Evolutionary conservation across 2,888 invertebrate genomes (phyloP), one percentile per base, ranked within the genome.

Genomic region (Oeneis ivallda): DNA sequence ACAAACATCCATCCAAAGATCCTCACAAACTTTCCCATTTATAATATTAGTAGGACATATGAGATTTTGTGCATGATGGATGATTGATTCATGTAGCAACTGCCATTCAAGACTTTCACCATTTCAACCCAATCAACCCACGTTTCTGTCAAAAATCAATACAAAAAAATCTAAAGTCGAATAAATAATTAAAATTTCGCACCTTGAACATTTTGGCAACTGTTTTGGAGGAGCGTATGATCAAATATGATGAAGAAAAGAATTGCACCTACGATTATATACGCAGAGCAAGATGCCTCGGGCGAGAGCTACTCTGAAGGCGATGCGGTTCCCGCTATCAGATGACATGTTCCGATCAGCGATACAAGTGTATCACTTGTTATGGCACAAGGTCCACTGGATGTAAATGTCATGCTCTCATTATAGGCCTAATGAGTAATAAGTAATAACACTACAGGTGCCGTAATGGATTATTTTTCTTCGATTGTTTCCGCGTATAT

Each of bases 321-420:
- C 32, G 43, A 43, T 49, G 49, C 59, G 9, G 34, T 49, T 49
- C 45, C 47, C 43, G 34, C 58, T 19, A 34, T 54, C 60, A 71
- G 76, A 77, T 77, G 76, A 77, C 74, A 74, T 66, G 73, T 65
- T 65, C 62, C 72, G 70, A 78, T 76, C 74, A 76, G 74, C 75
- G 70, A 68, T 71, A 70, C 75, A 74, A 74, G 72, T 76, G 74
- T 72, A 75, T 75, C 70, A 69, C 71, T 76, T 74, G 71, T 76
- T 76, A 72, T 77, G 67, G 73, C 63, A 76, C 80, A 79, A 81
- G 80, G 79, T 75, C 77, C 77, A 74, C 80, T 50, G 73, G 74
- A 65, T 74, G 69, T 68, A 73, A 73, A 74, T 72, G 73, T 71
- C 70, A 72, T 64, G 63, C 62, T 39, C 60, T 49, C 49, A 13